Conservation (phyloP, 2,797 vertebrate genomes). For the Bovichtus variegatus region DNA sequence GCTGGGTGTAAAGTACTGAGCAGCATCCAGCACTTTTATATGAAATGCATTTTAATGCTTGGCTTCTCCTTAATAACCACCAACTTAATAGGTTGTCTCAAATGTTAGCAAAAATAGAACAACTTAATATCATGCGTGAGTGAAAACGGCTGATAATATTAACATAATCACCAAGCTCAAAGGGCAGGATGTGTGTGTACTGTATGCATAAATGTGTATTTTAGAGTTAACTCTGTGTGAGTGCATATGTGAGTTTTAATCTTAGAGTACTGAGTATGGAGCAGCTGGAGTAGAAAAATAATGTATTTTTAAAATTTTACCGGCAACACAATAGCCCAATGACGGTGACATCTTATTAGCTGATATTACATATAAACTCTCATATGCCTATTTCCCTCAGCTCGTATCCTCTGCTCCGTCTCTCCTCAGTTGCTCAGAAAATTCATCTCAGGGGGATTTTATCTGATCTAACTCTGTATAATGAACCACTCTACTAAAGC, state of each 20-base stretch:
- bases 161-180: constrained; percentile 64
- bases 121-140: constrained; percentile 74
- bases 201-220: not conserved
- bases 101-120: constrained; percentile 61
- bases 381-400: constrained; percentile 46
- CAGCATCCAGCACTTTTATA: constrained; percentile 9
- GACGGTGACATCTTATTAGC: constrained; percentile 64
- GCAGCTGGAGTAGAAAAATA: constrained; percentile 49
- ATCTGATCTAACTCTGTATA: constrained; percentile 72
- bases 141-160: constrained; percentile 64
- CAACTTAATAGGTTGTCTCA: constrained; percentile 59
- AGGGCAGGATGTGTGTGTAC: constrained; percentile 45
- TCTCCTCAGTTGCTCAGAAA: constrained; percentile 51
- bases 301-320: constrained; percentile 8
- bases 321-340: constrained; percentile 32
- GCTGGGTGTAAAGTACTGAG: not conserved
- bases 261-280: constrained; percentile 3
- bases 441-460: constrained; percentile 66
- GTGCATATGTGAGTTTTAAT: constrained; percentile 7
- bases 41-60: constrained; percentile 73
- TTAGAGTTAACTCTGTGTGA: not conserved
- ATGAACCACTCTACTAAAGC: constrained; percentile 65
- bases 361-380: constrained; percentile 52
- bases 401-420: constrained; percentile 36
- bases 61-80: constrained; percentile 72